Base-by-base conservation (phyloP, 2,113 vertebrate genomes). In the Hemibates koningsi region DNA sequence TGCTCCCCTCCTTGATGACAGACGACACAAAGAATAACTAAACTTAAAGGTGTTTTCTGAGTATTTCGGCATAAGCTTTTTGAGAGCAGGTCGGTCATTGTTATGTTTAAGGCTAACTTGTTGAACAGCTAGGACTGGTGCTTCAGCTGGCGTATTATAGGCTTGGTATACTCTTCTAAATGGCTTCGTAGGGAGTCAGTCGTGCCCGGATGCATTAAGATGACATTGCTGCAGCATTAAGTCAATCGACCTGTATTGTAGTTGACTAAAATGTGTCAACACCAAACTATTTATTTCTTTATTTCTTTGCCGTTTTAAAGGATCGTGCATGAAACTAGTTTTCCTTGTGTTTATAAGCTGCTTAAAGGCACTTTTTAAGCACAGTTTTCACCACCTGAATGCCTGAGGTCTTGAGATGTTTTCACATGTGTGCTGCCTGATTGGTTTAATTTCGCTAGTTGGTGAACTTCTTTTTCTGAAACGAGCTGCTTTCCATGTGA, bases 401-500 rank as follows among this genome's bases (percentile, higher is more conserved):
- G 66, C 38, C 38, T 24, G 38, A 19, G 24, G 71, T 45, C 24
- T 32, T 48, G 8, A n/a, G 34, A 50, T 50, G 43, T 19, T 76
- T 50, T 50, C 43, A 50, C 9, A 29, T 32, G 43, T 48, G 14
- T 76, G 24, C 6, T 76, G 24, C 6, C 7, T 13, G 24, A 19
- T 32, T 68, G 13, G 43, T 45, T 48, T 29, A 48, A 48, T 76
- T 29, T 50, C 9, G 24, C 24, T 48, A 12, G 43, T 27, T 32
- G 16, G 16, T 76, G 43, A 76, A 76, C 24, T 29, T 21, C 34
- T 76, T 27, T 73, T 27, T 76, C 24, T 13, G 29, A 17, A 57
- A 27, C 68, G 9, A 3, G 32, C 21, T 50, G 34, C 45, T 17
- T 36, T 66, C 50, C 90, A 93, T 84, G 84, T 91, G 84, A 66